These are phyloP conservation scores for Brotula barbata DNA, from an alignment of 2,797 vertebrate genomes.

Conservation along the genomic window DNA sequence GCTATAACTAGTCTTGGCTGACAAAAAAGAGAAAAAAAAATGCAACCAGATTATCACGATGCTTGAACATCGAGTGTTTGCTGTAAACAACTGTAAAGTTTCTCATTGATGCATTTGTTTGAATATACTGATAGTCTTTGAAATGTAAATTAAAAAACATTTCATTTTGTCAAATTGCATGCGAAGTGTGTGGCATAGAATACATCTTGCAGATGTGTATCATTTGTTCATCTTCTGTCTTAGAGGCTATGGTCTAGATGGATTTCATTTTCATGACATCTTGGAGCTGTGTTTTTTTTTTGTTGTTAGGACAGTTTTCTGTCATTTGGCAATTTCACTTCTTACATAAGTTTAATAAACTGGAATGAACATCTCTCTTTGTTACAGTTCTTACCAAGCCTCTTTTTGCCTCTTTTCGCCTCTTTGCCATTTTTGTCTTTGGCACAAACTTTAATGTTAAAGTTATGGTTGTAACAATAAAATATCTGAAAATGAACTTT, in stretches of 20 bases:
- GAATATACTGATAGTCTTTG: conserved; percentile 18
- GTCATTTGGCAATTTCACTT: background rate
- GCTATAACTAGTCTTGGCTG: too few species aligned
- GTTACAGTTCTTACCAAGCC: background rate
- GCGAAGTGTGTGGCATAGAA: background rate
- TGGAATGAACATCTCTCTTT: conserved; percentile 51
- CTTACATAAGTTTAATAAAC: conserved; percentile 26
- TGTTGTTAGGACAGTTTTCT: conserved; percentile 25
- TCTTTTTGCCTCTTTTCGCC: conserved; percentile 27
- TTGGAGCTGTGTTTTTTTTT: conserved; percentile 23
- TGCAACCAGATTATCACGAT: too few species aligned
- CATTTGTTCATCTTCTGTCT: conserved; percentile 26
- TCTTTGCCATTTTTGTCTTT: conserved; percentile 51
- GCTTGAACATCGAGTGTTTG: too few species aligned
- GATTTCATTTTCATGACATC: conserved; percentile 41
- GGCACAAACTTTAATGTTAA: conserved; percentile 33
- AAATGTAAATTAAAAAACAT: conserved; percentile 28
- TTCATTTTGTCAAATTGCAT: conserved; percentile 20
- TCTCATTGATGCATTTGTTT: too few species aligned
- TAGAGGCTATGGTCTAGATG: conserved; percentile 15
- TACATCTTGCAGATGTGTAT: conserved; percentile 35
- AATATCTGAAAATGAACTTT: conserved; percentile 31
- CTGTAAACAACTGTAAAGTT: too few species aligned
- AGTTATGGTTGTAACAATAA: conserved; percentile 53
- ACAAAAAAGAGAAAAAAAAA: too few species aligned